Base-by-base conservation (phyloP, 2,797 vertebrate species). In the Pristis pectinata region DNA sequence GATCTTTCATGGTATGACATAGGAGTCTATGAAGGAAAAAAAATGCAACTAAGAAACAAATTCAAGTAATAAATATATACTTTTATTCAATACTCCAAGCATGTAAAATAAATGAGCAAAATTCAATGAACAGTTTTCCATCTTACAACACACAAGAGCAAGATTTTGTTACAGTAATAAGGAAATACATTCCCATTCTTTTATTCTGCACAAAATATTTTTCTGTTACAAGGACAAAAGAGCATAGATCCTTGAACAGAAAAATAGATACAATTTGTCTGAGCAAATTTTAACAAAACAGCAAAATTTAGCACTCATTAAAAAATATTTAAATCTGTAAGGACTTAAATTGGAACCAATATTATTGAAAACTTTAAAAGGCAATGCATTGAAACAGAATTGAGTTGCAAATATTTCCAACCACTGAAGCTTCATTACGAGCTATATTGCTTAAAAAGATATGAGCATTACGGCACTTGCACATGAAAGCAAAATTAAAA, bases 1-100 rank as follows among this genome's bases (percentile, higher is more conserved):
- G 99, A 96, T 99, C 99, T 97, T 99, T 99, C 99, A 99, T 99
- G 94, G 98, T 99, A 96, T 99, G 99, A 96, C 99, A 99, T 95
- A 99, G 97, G 96, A 99, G 97, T 95, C 99, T 99, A 95, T 53
- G 44, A 27, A 76, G 30, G 27, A 53, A 34, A 94, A n/a, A 72
- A 34, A 85, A 87, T 34, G 30, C 13, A 85, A 37, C 56, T 70
- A 4, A 94, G 30, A 94, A 91, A 13, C 64, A 93, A 53, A 30
- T 49, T 76, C 92, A 30, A 44, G 17, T 11, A 3, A 22, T 13
- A 72, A 94, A 93, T 76, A 74, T 76, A 56, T 53, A 41, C n/a
- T 41, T 49, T 49, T 15, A n/a, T 41, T 76, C 13, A 76, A 94
- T 49, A 74, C 6, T 67, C 59, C 19, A 34, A 70, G 27, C 5